Conservation (phyloP, 2,113 vertebrate species). For the Phrynosoma platyrhinos region DNA sequence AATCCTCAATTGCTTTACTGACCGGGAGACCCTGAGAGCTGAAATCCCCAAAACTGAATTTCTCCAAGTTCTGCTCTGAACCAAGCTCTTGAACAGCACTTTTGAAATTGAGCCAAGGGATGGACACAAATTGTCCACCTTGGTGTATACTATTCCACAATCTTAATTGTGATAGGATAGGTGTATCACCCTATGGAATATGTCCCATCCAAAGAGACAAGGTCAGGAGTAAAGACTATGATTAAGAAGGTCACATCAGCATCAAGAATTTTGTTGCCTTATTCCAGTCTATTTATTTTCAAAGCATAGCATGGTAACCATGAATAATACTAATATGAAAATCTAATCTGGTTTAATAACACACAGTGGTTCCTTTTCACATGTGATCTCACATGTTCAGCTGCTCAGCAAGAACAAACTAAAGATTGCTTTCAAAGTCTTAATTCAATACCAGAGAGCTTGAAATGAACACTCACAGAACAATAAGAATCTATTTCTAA, state of each 20-base stretch:
- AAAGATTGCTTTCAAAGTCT: slow-evolving; percentile 54
- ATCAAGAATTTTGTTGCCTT: slow-evolving; percentile 30
- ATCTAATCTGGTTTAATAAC: slow-evolving; percentile 56
- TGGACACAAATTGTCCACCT: neutral
- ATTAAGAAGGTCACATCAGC: neutral
- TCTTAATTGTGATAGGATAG: neutral
- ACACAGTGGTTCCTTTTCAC: slow-evolving; percentile 47
- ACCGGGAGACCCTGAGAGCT: too few species aligned
- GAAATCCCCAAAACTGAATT: too few species aligned
- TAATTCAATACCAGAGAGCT: slow-evolving; percentile 62
- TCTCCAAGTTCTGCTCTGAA: too few species aligned
- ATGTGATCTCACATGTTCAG: slow-evolving; percentile 55
- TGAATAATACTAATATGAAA: slow-evolving; percentile 62
- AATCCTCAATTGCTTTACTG: too few species aligned
- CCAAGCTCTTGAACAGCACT: neutral
- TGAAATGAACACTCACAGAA: slow-evolving; percentile 41
- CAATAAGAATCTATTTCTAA: neutral
- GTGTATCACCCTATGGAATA: neutral
- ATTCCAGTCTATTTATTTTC: slow-evolving; percentile 39
- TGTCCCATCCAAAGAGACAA: neutral
- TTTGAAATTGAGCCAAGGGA: neutral
- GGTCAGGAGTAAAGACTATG: accelerated
- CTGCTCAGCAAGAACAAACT: slow-evolving; percentile 48
- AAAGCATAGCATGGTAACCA: slow-evolving; percentile 40
- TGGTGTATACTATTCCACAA: neutral